Conservation (phyloP, 2,888 invertebrate species). For the Ernsta delagoae region DNA sequence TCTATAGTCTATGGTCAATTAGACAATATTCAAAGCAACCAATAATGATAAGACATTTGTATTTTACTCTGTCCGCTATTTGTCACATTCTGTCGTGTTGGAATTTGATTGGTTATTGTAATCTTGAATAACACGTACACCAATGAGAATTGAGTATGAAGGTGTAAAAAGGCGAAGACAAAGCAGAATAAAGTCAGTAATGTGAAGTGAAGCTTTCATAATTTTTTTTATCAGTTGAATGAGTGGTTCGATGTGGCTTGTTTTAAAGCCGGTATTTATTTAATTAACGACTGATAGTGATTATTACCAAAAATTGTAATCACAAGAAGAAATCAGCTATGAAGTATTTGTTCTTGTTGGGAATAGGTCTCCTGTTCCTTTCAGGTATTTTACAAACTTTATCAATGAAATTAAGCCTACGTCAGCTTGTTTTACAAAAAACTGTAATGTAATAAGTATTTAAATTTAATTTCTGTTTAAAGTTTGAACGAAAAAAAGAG, state of each 20-base stretch:
- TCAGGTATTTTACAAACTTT: slow-evolving; percentile 60
- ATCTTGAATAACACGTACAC: slow-evolving; percentile 17
- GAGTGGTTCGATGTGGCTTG: background rate
- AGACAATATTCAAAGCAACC: slow-evolving; percentile 44
- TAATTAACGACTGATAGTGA: slow-evolving; percentile 9
- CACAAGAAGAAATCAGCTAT: slow-evolving; percentile 45
- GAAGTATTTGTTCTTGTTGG: slow-evolving; percentile 71
- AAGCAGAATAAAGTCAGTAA: background rate
- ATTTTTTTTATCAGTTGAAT: background rate
- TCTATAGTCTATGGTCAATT: background rate
- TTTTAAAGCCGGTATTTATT: slow-evolving; percentile 34
- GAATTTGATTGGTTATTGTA: slow-evolving; percentile 52
- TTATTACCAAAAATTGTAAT: background rate
- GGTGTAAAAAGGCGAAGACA: background rate
- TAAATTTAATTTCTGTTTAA: too few species aligned
- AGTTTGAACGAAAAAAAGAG: too few species aligned
- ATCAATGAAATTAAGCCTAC: slow-evolving; percentile 7
- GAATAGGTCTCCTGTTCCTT: slow-evolving; percentile 67
- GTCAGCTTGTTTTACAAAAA: slow-evolving; percentile 14
- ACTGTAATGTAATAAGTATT: too few species aligned
- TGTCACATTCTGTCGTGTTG: slow-evolving; percentile 62
- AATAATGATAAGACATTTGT: slow-evolving; percentile 72
- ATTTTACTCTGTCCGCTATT: slow-evolving; percentile 59
- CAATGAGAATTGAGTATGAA: slow-evolving; percentile 38
- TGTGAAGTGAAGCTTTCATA: background rate